These are phyloP conservation scores for Camelus dromedarius DNA, from an alignment of 2,113 vertebrate species.

Conservation along the genomic window DNA sequence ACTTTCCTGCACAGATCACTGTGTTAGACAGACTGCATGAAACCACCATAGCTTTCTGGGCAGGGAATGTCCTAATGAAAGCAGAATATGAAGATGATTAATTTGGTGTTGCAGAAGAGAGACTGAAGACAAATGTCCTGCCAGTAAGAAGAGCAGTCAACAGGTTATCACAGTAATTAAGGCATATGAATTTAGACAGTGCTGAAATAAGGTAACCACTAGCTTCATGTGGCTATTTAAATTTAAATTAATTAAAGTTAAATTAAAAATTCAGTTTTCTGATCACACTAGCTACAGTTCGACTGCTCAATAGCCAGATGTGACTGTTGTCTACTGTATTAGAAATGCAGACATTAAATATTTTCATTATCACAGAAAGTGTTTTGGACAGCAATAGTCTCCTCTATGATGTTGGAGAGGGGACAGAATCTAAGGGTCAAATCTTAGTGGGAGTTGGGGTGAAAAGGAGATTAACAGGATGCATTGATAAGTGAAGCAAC, in stretches of 20 bases:
- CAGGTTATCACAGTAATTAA: background rate
- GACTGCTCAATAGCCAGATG: background rate
- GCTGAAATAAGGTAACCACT: background rate
- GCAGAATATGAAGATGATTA: conserved; percentile 33
- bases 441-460: background rate
- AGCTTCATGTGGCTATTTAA: background rate
- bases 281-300: background rate
- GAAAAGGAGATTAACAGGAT: background rate
- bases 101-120: background rate
- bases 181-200: background rate
- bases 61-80: background rate
- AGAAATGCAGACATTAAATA: background rate
- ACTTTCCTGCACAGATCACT: background rate
- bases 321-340: background rate
- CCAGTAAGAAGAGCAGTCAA: background rate
- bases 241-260: conserved; percentile 31
- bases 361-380: background rate
- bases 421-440: background rate
- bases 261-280: background rate
- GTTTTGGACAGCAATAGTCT: background rate
- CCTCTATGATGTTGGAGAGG: background rate
- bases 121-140: background rate
- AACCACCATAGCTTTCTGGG: background rate
- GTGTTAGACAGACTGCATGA: background rate
- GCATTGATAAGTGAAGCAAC: background rate